Evolutionary conservation across 2,888 invertebrate species (phyloP), one percentile per base, ranked within the genome.

Genomic region (Lithosia quadra): DNA sequence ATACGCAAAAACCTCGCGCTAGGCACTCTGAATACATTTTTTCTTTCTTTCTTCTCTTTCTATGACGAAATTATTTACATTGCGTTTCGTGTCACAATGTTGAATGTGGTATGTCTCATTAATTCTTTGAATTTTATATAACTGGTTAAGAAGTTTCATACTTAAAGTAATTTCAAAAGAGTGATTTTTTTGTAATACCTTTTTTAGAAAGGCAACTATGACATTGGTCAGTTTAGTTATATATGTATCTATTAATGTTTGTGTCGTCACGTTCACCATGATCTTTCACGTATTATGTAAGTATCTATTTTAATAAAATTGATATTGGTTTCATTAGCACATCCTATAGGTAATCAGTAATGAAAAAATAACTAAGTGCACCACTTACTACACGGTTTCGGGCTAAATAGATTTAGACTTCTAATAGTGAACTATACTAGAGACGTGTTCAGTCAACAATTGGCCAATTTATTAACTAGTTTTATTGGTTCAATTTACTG

Each of bases 381-480:
- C 49, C n/a, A n/a, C 49, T n/a, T 9, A 8, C 18, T n/a, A 7
- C n/a, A 49, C n/a, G n/a, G 49, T 49, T 49, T 49, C 49, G 49
- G 49, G 49, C 49, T 49, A n/a, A 49, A n/a, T 49, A 49, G 18
- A n/a, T 49, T n/a, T 49, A 49, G n/a, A 49, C 34, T 49, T 49
- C 9, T 55, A 21, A 55, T 11, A 0, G 21, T 55, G 56, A 56
- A 58, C 24, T n/a, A 43, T 39, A 18, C 15, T 43, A 43, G 61
- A 18, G 21, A 39, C 33, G 65, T 65, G 69, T 69, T 69, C 65
- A 65, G 56, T 57, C 58, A 53, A 13, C 22, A 53, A 33, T 57
- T 63, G 66, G 34, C 56, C 65, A 58, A 69, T 77, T 79, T 77
- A 74, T 80, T 59, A 66, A 72, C 57, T 73, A 75, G 63, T 65